Percentiles rank a stretch among this genome's conserved stretches.
Evolutionary conservation across 2,797 vertebrate species (phyloP).

Genomic region (Eulemur albifrons): DNA sequence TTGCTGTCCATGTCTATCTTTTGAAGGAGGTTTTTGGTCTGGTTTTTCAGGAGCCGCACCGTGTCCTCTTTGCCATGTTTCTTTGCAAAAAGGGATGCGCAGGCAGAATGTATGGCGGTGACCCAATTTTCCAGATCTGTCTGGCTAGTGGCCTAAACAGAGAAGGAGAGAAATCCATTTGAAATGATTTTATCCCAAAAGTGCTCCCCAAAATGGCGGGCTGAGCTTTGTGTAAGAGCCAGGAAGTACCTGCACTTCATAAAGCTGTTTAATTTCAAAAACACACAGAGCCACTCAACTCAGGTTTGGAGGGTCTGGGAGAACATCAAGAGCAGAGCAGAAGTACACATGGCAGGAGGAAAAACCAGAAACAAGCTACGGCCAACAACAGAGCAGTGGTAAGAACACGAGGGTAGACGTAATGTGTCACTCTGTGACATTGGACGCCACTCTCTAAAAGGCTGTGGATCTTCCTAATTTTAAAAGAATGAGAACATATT

Average conservation of each 20-base stretch:
- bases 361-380: background rate
- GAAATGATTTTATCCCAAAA: background rate
- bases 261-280: background rate
- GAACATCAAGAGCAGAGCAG: too few species aligned
- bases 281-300: background rate
- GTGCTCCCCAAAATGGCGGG: background rate
- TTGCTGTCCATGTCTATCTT: slow-evolving; percentile 98
- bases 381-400: rapidly evolving
- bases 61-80: slow-evolving; percentile 96
- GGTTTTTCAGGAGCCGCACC: slow-evolving; percentile 90
- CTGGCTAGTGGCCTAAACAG: slow-evolving; percentile 92
- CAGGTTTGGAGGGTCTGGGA: background rate
- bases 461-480: background rate
- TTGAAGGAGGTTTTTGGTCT: slow-evolving; percentile 91
- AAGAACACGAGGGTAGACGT: rapidly evolving
- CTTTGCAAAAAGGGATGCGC: slow-evolving; percentile 95
- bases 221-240: background rate
- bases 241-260: background rate
- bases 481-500: background rate
- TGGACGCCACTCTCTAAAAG: rapidly evolving
- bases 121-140: slow-evolving; percentile 97
- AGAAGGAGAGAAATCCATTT: background rate
- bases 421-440: rapidly evolving
- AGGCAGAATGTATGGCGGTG: slow-evolving; percentile 95
- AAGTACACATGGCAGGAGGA: rapidly evolving